Evolutionary conservation across 2,797 vertebrate genomes (phyloP), one percentile per base, ranked within the genome.

Genomic region (Eupleurogrammus muticus): DNA sequence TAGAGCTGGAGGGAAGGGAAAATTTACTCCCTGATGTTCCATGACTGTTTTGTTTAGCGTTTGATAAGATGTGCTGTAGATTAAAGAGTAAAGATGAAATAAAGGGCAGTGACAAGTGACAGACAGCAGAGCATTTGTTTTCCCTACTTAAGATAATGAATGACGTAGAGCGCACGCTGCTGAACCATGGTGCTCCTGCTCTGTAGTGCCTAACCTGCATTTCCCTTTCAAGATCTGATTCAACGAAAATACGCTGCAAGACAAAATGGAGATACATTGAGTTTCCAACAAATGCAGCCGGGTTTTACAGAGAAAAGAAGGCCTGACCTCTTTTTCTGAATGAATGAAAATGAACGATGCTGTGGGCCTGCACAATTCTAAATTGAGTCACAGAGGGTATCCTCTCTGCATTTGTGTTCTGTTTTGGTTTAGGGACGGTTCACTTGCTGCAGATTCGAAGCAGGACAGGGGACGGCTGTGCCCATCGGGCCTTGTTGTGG

Each of bases 271-370:
- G 70, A 85, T 51, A n/a, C 47, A 57, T 16, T 21, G 8, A 62
- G 44, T 79, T 81, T 73, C 40, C 21, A 56, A 70, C 68, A 71
- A 49, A 79, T 72, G 64, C 55, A 72, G 61, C 64, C 56, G 61
- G 49, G n/a, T 74, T 75, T 81, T 36, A 35, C 58, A 51, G 35
- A 75, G 61, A 83, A 69, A 79, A 80, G 42, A 61, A 73, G 66
- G 35, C n/a, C 60, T 84, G 89, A 88, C 85, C 84, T 89, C 77
- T 78, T 90, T 89, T 82, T 82, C 67, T 75, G 67, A 88, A 85
- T 87, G 81, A 89, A 90, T 85, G 75, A 79, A 88, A 87, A 84
- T 85, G 80, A 86, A 85, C 86, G 74, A 84, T 61, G 61, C 73
- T 70, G 81, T 75, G 68, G 86, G 75, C 58, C 77, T 72, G 81